Evolutionary conservation across 2,113 vertebrate species (phyloP), one percentile per base, ranked within the genome.

Genomic region (Microtus richardsoni): DNA sequence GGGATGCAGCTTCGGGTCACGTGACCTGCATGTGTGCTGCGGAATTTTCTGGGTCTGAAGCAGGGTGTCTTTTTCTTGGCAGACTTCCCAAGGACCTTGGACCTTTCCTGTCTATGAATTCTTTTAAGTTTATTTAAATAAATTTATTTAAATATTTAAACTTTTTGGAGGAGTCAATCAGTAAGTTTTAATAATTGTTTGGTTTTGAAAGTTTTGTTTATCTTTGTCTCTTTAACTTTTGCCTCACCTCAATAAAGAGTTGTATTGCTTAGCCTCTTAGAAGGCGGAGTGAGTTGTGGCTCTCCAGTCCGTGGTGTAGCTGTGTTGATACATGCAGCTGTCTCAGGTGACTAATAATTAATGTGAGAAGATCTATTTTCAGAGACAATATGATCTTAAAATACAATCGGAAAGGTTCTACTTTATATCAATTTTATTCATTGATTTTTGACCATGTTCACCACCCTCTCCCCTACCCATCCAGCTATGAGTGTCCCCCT

Each of bases 21-120:
- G 24, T 73, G 36, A 58, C n/a, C 49, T 10, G 7, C 33, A 26
- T 19, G 41, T 58, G 36, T 36, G 49, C 49, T 17, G 21, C 54
- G n/a, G 0, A 13, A 2, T 52, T 36, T 16, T 24, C 26, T 80
- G 11, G 7, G 60, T 8, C 8, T n/a, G 1, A 4, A 17, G 14
- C 41, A 30, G 49, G 26, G 14, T n/a, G 5, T 58, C 44, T 36
- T 8, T 52, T 87, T n/a, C 2, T 75, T 44, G 54, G 66, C 24
- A 19, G 0, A 26, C 60, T 91, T 17, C 1, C 12, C 36, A 26
- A 14, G 21, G 39, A 41, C 21, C 49, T 39, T 84, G 26, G 41
- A 33, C 79, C 70, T 77, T 73, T 83, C 30, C 80, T 66, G 0
- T 44, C 14, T 75, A 12, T 16, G 21, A 28, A 9, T 44, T 44